A percentile compares a stretch with the other conserved stretches of the same genome.
These are phyloP conservation scores for Sminthurides bifidus DNA, from an alignment of 1,140 invertebrate genomes.

Conservation along the genomic window DNA sequence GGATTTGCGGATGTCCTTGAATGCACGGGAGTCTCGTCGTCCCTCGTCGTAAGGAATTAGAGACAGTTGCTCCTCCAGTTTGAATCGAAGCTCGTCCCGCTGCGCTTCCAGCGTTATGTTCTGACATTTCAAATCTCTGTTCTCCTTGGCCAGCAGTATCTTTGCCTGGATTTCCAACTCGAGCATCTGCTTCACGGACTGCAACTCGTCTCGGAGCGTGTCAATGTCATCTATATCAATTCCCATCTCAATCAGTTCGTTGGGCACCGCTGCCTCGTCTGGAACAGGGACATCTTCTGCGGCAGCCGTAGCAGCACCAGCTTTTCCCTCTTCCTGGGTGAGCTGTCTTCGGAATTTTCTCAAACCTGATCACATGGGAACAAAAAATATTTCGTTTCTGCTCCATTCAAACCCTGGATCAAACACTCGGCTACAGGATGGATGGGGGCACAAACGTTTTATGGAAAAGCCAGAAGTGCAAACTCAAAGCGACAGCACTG, in stretches of 20 bases:
- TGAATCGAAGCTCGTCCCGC: slow-evolving; percentile 35
- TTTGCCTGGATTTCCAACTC: slow-evolving; percentile 74
- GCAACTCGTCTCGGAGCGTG: slow-evolving; percentile 72
- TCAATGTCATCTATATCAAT: slow-evolving; percentile 79
- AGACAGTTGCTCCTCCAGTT: slow-evolving; percentile 35
- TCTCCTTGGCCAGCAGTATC: slow-evolving; percentile 70
- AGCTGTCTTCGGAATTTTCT: slow-evolving; percentile 73
- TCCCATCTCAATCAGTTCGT: slow-evolving; percentile 38
- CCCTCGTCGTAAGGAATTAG: slow-evolving; percentile 33
- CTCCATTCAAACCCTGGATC: neutral
- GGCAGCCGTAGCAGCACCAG: slow-evolving; percentile 10
- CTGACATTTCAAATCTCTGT: slow-evolving; percentile 56
- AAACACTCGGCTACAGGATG: neutral
- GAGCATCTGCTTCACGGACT: slow-evolving; percentile 79
- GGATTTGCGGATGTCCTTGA: slow-evolving; percentile 27
- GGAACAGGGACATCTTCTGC: slow-evolving; percentile 46
- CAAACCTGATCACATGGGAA: slow-evolving; percentile 44
- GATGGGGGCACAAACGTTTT: neutral
- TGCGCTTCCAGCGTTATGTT: slow-evolving; percentile 33
- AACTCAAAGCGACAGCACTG: slow-evolving; percentile 1
- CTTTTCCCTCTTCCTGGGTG: slow-evolving; percentile 69
- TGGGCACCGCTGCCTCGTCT: slow-evolving; percentile 41
- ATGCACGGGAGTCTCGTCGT: slow-evolving; percentile 17
- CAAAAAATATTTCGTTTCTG: neutral
- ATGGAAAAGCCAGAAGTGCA: no score